Evolutionary conservation across 2,113 vertebrate genomes (phyloP).

Genomic region (Corythornis vintsioides): DNA sequence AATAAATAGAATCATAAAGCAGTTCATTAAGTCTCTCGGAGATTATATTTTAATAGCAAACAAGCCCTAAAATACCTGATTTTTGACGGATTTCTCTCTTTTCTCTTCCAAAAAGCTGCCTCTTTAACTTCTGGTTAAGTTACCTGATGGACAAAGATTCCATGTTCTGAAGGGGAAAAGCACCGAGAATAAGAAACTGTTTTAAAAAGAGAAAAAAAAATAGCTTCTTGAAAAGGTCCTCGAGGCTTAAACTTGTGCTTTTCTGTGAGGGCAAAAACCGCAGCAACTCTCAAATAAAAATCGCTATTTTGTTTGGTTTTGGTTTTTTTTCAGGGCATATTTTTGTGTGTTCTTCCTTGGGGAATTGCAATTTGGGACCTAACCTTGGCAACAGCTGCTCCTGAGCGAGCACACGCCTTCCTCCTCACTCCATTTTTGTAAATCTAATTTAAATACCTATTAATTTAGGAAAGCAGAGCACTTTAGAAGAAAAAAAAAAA

Average conservation of each 20-base stretch:
- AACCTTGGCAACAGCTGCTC: neutral
- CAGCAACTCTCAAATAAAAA: neutral
- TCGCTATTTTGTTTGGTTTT: neutral
- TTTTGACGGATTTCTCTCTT: neutral
- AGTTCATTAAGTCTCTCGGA: neutral
- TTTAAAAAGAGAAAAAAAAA: neutral
- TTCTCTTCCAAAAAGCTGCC: neutral
- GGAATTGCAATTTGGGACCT: neutral
- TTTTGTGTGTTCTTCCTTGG: neutral
- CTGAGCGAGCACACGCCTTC: neutral
- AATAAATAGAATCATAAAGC: neutral
- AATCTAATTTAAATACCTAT: neutral
- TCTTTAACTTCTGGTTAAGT: neutral
- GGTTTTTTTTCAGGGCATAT: neutral
- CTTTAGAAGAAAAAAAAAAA: neutral
- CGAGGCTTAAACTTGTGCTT: neutral
- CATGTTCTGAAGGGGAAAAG: neutral
- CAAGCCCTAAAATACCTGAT: neutral
- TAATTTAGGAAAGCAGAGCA: neutral
- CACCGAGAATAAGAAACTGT: neutral
- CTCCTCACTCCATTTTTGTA: neutral
- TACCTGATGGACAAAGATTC: accelerated
- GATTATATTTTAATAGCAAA: neutral
- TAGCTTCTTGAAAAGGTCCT: neutral
- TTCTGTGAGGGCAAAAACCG: neutral